Evolutionary conservation across 2,888 invertebrate genomes (phyloP), one percentile per base, ranked within the genome.

Genomic region (Alloplasta piceator): DNA sequence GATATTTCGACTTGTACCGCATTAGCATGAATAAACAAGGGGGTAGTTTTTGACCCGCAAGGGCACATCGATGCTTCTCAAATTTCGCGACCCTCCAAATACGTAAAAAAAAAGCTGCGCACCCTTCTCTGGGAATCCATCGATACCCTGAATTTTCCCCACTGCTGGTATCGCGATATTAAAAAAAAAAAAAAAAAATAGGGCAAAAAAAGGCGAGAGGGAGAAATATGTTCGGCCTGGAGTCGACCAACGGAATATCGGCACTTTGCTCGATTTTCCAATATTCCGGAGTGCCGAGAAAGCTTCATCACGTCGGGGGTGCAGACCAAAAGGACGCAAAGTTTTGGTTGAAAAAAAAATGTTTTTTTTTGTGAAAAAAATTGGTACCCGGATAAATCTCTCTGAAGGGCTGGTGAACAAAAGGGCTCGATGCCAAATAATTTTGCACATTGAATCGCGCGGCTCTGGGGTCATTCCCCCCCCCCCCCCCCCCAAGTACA

Each of bases 21-120:
- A 86, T 90, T 90, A 89, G 89, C 89, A 89, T 90, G 88, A 86
- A 87, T 87, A 90, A 89, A 90, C 87, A 88, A 82, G 55, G 83
- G 84, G 76, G 77, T 72, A 73, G 55, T 50, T 48, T 72, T 70
- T 63, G 52, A 64, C 50, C 73, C 58, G 63, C 46, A 26, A 26
- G 26, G 64, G 64, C 76, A 68, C 72, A 64, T 63, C 72, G 73
- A 63, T 14, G 66, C 55, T 71, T 60, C 46, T 38, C 66, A 66
- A 26, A 26, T 41, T 58, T n/a, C n/a, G n/a, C n/a, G 46, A 58
- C 26, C 26, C 26, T 26, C 76, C 36, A 36, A 0, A 75, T 12
- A 58, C 26, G 26, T 26, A 26, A 26, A 26, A 26, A 26, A 26
- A 26, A 26, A 26, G 26, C 26, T 26, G 26, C 26, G 26, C 26